These are phyloP conservation scores for Cephalotes varians DNA, from an alignment of 2,888 invertebrate species.

Conservation along the genomic window DNA sequence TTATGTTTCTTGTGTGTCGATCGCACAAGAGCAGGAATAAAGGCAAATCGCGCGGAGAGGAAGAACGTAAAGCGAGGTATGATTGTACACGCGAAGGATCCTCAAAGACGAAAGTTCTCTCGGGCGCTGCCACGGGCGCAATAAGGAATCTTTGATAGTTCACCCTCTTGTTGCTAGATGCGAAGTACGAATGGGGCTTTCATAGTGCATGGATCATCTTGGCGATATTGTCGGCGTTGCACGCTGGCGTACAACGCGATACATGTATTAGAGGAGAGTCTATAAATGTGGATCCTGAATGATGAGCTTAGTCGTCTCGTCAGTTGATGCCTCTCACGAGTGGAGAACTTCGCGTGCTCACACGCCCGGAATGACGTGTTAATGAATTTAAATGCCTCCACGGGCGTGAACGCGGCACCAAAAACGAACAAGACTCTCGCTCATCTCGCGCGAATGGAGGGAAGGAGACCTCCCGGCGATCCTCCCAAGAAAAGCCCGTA, in stretches of 20 bases:
- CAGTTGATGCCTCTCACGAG: conserved; percentile 17
- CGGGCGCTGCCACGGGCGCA: conserved; percentile 16
- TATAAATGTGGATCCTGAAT: conserved; percentile 28
- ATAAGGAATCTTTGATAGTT: conserved; percentile 47
- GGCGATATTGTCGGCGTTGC: conserved; percentile 39
- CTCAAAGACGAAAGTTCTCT: conserved; percentile 37
- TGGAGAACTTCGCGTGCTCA: neutral
- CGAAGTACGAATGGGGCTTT: conserved; percentile 42
- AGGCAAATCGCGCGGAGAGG: conserved; percentile 2
- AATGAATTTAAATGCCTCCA: conserved; percentile 33
- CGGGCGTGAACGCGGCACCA: neutral
- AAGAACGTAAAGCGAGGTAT: neutral
- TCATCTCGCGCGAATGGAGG: neutral
- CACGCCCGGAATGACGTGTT: conserved; percentile 29
- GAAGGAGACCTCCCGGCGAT: neutral
- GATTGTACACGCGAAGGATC: neutral
- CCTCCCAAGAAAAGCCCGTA: conserved; percentile 14
- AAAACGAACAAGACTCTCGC: conserved; percentile 12
- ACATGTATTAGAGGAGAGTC: neutral
- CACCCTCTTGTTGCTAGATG: conserved; percentile 33
- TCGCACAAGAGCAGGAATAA: neutral
- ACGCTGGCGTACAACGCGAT: conserved; percentile 18
- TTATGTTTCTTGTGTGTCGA: neutral
- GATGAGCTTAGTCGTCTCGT: conserved; percentile 35
- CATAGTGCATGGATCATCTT: conserved; percentile 39